Base-by-base conservation (phyloP, 2,888 invertebrate species). In the Elegia similella region DNA sequence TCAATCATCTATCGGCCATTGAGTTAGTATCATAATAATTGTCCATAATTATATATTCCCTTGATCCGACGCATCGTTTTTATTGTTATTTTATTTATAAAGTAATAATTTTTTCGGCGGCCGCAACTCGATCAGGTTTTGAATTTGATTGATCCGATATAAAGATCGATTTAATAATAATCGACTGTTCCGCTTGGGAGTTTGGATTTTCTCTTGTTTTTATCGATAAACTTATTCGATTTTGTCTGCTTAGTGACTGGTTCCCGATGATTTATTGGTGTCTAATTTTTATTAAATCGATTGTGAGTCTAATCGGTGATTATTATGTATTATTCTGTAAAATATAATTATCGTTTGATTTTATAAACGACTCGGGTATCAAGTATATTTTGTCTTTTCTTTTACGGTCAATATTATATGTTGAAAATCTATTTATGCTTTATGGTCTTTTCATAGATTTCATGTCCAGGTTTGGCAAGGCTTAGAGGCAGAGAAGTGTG, bases 11-110 rank as follows among this genome's bases (percentile, higher is more conserved):
- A 89, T 88, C 87, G 84, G 78, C 84, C 86, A 89, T 88, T 88
- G 84, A 85, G 88, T 85, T 85, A 86, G 80, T 86, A 89, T 90
- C 87, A 89, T 87, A 90, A 88, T 91, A 91, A 91, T 91, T 91
- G 90, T 87, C 87, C 91, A 88, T 91, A 91, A 91, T 91, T 91
- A 91, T 85, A 91, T 87, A 89, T 88, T 88, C 89, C 86, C 88
- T 84, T 85, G 84, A 84, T 83, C 83, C 76, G 72, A 82, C 84
- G 84, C 88, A 86, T 89, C 90, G 76, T 82, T 91, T 90, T 91
- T 91, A 91, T 91, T 91, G 90, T 89, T 91, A 91, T 91, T 91
- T 91, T 91, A 91, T 91, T 91, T 91, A 91, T 90, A 90, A 90
- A 88, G 87, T 90, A 86, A 88, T 89, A 88, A 87, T 89, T 89